These are phyloP conservation scores for Pseudolycoriella hygida DNA, from an alignment of 2,888 invertebrate genomes.

Conservation along the genomic window DNA sequence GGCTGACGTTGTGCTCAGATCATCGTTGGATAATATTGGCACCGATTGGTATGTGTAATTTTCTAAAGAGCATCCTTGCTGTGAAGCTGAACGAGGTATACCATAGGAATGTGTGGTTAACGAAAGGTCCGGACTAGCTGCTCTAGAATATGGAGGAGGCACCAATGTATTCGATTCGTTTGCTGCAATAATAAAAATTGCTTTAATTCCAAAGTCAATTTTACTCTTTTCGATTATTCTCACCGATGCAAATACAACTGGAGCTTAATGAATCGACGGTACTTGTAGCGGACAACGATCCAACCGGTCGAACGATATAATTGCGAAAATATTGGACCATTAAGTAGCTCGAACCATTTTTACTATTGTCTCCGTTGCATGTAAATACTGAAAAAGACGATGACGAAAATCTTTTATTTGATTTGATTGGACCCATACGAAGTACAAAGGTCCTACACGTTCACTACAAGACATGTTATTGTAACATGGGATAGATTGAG, in stretches of 20 bases:
- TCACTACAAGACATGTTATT: too few species aligned
- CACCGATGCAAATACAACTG: slow-evolving; percentile 75
- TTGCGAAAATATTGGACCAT: slow-evolving; percentile 75
- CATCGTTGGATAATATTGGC: neutral
- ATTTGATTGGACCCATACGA: too few species aligned
- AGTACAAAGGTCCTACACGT: too few species aligned
- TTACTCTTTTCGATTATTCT: too few species aligned
- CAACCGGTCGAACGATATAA: slow-evolving; percentile 55
- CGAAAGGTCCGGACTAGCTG: slow-evolving; percentile 51
- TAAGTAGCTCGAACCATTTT: slow-evolving; percentile 53
- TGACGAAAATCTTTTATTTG: too few species aligned
- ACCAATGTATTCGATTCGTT: slow-evolving; percentile 74
- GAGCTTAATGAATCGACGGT: slow-evolving; percentile 75
- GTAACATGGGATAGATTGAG: too few species aligned
- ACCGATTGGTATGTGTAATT: slow-evolving; percentile 2
- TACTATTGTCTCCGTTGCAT: slow-evolving; percentile 52
- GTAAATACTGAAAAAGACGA: slow-evolving; percentile 48
- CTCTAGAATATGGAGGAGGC: slow-evolving; percentile 69
- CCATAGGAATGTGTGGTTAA: slow-evolving; percentile 12
- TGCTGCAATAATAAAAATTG: too few species aligned
- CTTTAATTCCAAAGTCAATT: too few species aligned
- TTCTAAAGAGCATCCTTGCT: slow-evolving; percentile 14
- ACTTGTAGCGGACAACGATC: slow-evolving; percentile 68
- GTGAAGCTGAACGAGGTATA: slow-evolving; percentile 41
- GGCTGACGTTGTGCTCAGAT: slow-evolving; percentile 2